phyloP scores from a whole-genome alignment of 1,140 invertebrate species.

The Babylonia areolata region DNA sequence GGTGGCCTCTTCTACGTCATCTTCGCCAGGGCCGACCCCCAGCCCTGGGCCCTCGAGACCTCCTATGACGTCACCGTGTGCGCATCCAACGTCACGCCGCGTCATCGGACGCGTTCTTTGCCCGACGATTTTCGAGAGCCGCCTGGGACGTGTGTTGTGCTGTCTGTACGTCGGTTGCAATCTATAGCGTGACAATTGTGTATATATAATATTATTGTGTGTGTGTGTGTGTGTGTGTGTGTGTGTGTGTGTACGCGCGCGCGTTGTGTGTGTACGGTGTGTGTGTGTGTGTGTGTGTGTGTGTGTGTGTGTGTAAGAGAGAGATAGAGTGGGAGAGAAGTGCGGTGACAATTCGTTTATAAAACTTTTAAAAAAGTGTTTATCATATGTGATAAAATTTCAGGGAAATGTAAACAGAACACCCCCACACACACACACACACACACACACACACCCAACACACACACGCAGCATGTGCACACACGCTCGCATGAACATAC shows the following conservation, averaged over 20 bases:
- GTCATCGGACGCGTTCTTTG: neutral
- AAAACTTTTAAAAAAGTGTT: neutral
- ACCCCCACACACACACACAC: too few relatives aligned
- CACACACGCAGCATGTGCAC: neutral
- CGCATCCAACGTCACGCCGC: neutral
- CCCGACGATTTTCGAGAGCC: neutral
- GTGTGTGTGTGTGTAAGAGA: neutral
- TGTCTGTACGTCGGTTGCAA: neutral
- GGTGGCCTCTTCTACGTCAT: neutral
- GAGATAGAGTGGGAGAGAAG: neutral
- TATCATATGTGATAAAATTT: neutral
- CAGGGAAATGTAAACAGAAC: too few relatives aligned
- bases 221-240: neutral
- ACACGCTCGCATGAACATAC: neutral
- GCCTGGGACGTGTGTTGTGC: neutral
- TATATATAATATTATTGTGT: neutral
- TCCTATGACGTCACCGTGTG: neutral
- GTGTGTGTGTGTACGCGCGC: neutral
- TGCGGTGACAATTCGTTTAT: neutral
- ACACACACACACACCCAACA: too few relatives aligned
- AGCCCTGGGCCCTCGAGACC: neutral
- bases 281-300: neutral
- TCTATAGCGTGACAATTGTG: neutral
- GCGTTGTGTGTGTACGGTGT: neutral
- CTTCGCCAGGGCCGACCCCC: neutral